Conservation (phyloP, 2,113 vertebrate genomes). For the Tragelaphus imberbis region DNA sequence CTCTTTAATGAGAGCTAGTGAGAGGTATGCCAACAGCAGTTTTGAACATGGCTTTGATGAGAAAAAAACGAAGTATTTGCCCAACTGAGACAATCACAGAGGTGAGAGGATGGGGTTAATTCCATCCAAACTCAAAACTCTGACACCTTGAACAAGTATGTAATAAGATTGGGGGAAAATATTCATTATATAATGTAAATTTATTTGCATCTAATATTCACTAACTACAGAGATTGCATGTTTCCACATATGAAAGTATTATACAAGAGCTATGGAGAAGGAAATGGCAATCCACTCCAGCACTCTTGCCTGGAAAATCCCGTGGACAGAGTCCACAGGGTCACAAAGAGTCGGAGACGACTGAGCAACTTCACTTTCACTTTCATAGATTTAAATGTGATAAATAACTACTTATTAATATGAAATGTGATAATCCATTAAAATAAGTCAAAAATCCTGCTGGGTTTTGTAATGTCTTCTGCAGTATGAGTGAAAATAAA, state of each 20-base stretch:
- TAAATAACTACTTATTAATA: slow-evolving; percentile 53
- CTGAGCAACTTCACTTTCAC: too few species aligned
- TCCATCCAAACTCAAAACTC: not conserved
- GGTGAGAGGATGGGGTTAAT: not conserved
- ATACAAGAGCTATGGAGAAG: not conserved
- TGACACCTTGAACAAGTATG: not conserved
- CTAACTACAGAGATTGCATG: not conserved
- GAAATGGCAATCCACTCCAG: too few species aligned
- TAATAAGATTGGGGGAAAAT: not conserved
- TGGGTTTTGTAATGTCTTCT: slow-evolving; percentile 56
- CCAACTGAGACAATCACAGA: not conserved
- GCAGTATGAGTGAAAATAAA: slow-evolving; percentile 41
- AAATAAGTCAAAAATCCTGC: slow-evolving; percentile 49
- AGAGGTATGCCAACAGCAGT: not conserved
- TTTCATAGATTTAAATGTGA: not conserved
- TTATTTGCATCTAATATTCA: not conserved
- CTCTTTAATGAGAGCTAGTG: not conserved
- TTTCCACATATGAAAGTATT: slow-evolving; percentile 9
- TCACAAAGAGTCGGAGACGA: too few species aligned
- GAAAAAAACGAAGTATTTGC: not conserved
- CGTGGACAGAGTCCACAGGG: too few species aligned
- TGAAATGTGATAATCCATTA: slow-evolving; percentile 45
- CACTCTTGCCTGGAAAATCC: too few species aligned
- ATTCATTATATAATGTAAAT: not conserved
- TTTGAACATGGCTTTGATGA: not conserved